phyloP scores from a whole-genome alignment of 2,888 invertebrate genomes.

The Ganaspis brasiliensis region DNA sequence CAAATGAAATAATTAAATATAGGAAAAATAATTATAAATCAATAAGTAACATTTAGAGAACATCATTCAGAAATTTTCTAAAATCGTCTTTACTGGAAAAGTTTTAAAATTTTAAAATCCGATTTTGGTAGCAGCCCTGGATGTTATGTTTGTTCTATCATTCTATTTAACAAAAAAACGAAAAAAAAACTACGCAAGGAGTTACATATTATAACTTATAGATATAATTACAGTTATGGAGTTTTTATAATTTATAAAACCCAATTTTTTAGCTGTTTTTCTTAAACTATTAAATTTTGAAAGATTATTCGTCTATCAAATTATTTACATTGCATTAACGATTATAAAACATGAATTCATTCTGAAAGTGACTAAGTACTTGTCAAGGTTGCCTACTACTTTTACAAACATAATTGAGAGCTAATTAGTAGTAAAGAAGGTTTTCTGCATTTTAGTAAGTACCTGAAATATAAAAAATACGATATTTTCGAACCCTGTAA shows the following conservation, averaged over 20 bases:
- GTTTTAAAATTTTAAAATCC: no score
- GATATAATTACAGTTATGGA: no score
- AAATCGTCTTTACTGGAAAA: no score
- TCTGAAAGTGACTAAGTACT: background rate
- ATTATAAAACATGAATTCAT: background rate
- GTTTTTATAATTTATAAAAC: background rate
- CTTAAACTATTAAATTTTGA: background rate
- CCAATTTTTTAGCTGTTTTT: background rate
- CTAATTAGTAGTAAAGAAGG: background rate
- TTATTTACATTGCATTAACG: slow-evolving; percentile 11
- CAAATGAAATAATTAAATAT: no score
- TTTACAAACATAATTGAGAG: background rate
- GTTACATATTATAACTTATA: no score
- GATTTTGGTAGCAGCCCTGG: no score
- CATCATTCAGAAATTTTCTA: no score
- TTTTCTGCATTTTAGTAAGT: background rate
- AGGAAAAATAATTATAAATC: no score
- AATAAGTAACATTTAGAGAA: no score
- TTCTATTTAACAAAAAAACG: no score
- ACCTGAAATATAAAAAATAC: slow-evolving; percentile 30
- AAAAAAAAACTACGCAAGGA: no score
- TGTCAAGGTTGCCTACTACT: background rate
- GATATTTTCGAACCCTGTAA: slow-evolving; percentile 25
- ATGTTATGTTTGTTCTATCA: no score
- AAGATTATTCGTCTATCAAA: background rate